Evolutionary conservation across 2,888 invertebrate species (phyloP), one percentile per base, ranked within the genome.

Genomic region (Baronia brevicornis): DNA sequence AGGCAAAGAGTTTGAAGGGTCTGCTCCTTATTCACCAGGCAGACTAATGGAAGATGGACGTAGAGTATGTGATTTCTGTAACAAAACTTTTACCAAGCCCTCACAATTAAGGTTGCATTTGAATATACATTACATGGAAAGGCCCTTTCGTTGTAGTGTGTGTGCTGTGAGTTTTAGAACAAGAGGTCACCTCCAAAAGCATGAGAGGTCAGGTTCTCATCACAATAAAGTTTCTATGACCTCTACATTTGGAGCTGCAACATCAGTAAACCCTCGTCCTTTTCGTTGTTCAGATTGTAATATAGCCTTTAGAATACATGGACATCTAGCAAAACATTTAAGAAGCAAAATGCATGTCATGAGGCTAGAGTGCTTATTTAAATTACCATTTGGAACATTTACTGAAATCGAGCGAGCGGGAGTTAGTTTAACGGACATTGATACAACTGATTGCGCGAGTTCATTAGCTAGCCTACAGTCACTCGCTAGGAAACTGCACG

Each of bases 211-310:
- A 32, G 94, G 94, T 55, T 91, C 93, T 43, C 97, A 97, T 84
- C 91, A 94, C 54, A 96, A 95, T 62, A 96, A 96, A 86, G 95
- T 95, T 46, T 93, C 90, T 54, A 93, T 93, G 92, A 93, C 92
- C 13, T 90, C 92, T 9, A 92, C 93, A 0, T 93, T 93, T 62
- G 94, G 93, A 4, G 90, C 93, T 5, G 90, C 95, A 30, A 93
- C 93, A 0, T 92, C 93, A 6, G 92, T 91, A 44, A 97, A 98
- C 77, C 98, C 98, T 2, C 88, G 98, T 28, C 97, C 98, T 8
- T 98, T 97, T 70, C 94, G 96, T 59, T 98, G 98, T 79, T 91
- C 90, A 9, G 97, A 98, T 63, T 98, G 98, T 69, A 95, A 94
- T 63, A 94, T 96, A 48, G 97, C 97, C 4, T 98, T 99, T 69